Conservation (phyloP, 2,113 vertebrate genomes). For the Engraulis encrasicolus region DNA sequence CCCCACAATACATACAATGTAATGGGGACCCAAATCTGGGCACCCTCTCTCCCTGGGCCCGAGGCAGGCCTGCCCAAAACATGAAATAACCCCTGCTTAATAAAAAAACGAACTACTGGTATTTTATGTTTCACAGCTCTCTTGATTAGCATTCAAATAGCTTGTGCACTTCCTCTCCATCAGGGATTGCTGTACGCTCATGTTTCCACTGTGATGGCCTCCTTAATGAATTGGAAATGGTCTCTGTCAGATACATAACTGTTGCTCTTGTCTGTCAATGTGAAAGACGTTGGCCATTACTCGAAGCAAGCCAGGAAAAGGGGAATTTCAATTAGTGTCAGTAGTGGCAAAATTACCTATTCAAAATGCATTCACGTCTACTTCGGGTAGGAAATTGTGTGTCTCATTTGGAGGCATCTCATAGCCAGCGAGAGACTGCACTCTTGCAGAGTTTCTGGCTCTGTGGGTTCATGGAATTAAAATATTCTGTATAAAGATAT, state of each 20-base stretch:
- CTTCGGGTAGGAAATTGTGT: background rate
- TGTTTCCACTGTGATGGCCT: slow-evolving; percentile 12
- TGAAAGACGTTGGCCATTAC: background rate
- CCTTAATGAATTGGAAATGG: slow-evolving; percentile 14
- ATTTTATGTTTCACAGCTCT: background rate
- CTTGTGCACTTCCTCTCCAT: slow-evolving; percentile 52
- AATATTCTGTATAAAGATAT: background rate
- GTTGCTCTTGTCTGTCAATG: slow-evolving; percentile 19
- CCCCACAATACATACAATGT: no score
- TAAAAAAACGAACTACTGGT: background rate
- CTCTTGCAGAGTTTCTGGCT: background rate
- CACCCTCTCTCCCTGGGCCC: no score
- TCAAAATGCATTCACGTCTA: background rate
- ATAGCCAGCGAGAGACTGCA: background rate
- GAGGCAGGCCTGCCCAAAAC: no score
- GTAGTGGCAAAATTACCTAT: background rate
- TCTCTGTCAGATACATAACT: slow-evolving; percentile 17
- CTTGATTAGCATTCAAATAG: slow-evolving; percentile 67
- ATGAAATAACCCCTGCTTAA: background rate
- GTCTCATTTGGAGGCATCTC: background rate
- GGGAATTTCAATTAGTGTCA: background rate
- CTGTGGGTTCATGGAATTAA: background rate
- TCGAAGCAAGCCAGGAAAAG: background rate
- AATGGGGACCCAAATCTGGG: no score
- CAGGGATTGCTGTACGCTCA: background rate